These are phyloP conservation scores for Coptodon bakossiorum DNA, from an alignment of 2,113 vertebrate species.

Conservation along the genomic window DNA sequence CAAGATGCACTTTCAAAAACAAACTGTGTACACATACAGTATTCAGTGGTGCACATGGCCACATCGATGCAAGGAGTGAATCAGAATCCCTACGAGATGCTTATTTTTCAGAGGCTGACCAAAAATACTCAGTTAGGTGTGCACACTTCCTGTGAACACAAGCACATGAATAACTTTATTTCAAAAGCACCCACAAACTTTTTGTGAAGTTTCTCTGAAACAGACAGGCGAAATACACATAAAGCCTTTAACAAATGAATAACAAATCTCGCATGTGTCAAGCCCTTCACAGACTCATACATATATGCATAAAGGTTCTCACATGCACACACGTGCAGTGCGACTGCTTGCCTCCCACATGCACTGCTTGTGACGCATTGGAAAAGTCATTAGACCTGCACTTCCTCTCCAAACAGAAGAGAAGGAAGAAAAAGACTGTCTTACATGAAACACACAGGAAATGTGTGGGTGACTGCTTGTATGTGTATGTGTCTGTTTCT, in stretches of 20 bases:
- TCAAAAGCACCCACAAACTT: not conserved
- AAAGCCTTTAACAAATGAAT: slow-evolving; percentile 8
- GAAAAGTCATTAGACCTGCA: slow-evolving; percentile 65
- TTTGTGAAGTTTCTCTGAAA: slow-evolving; percentile 3
- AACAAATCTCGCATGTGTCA: slow-evolving; percentile 10
- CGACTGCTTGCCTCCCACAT: slow-evolving; percentile 53
- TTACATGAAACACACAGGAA: slow-evolving; percentile 66
- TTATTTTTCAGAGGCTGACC: not conserved
- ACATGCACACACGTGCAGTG: slow-evolving; percentile 41
- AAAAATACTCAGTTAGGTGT: not conserved
- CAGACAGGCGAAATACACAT: not conserved
- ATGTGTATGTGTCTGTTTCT: not conserved
- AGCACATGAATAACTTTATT: not conserved
- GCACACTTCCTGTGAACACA: not conserved
- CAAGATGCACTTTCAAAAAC: not conserved
- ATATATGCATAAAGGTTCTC: slow-evolving; percentile 36
- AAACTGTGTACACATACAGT: not conserved
- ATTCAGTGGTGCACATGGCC: not conserved
- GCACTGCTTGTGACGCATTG: slow-evolving; percentile 58
- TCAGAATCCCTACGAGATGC: slow-evolving; percentile 1
- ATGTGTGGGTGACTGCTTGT: slow-evolving; percentile 56
- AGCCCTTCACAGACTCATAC: slow-evolving; percentile 13
- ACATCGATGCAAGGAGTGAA: not conserved
- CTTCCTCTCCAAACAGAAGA: slow-evolving; percentile 63
- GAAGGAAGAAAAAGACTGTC: slow-evolving; percentile 49